These are phyloP conservation scores for Marcusenius ussheri DNA, from an alignment of 2,113 vertebrate genomes.

Conservation along the genomic window DNA sequence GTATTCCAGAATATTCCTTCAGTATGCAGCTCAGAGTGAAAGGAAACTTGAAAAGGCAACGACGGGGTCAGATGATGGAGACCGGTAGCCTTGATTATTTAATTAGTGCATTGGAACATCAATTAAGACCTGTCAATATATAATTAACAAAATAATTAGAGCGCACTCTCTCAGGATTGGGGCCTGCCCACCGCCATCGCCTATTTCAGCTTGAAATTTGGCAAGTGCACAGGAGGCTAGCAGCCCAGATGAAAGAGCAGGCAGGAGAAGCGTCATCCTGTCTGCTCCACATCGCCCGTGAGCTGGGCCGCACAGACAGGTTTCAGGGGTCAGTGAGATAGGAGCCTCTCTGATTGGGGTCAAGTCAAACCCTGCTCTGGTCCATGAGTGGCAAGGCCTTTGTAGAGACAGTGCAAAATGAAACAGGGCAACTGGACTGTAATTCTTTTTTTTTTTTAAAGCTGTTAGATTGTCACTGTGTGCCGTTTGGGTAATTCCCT, in stretches of 20 bases:
- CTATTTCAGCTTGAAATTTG: conserved; percentile 32
- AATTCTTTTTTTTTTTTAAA: conserved; percentile 59
- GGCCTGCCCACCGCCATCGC: conserved; percentile 43
- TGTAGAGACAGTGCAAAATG: conserved; percentile 46
- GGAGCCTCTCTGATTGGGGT: conserved; percentile 59
- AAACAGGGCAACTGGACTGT: conserved; percentile 57
- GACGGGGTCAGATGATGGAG: conserved; percentile 54
- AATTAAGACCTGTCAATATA: conserved; percentile 61
- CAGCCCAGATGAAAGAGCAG: not conserved
- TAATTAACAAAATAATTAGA: conserved; percentile 65
- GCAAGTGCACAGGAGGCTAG: not conserved
- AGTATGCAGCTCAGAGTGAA: conserved; percentile 39
- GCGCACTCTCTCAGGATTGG: conserved; percentile 41
- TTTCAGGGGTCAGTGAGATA: conserved; percentile 57
- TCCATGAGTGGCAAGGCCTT: conserved; percentile 44
- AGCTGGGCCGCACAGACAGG: not conserved
- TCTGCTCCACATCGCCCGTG: not conserved
- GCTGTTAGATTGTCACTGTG: conserved; percentile 55
- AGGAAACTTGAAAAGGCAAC: conserved; percentile 44
- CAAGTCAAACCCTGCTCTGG: conserved; percentile 52
- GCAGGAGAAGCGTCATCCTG: not conserved
- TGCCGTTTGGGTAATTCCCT: conserved; percentile 35
- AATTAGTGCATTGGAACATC: conserved; percentile 58
- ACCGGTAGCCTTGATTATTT: conserved; percentile 60
- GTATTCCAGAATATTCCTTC: conserved; percentile 5